A percentile compares a stretch with the other conserved stretches of the same genome.
These are phyloP conservation scores for Takifugu ocellatus DNA, from an alignment of 2,797 vertebrate genomes.

Conservation along the genomic window DNA sequence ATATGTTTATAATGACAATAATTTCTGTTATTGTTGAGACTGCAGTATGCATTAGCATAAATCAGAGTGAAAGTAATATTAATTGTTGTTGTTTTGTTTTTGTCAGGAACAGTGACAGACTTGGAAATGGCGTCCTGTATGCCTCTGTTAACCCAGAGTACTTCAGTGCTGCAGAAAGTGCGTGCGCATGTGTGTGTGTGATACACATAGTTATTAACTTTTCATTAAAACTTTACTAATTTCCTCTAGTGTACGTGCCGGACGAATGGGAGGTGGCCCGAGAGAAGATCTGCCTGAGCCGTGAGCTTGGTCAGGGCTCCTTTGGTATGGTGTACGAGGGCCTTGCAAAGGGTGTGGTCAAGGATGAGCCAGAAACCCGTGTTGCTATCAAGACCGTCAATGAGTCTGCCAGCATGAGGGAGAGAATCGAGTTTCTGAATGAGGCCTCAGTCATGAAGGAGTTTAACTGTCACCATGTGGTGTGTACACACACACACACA, in stretches of 20 bases:
- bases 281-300: conserved; percentile 92
- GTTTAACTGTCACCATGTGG: conserved; percentile 99
- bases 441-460: conserved; percentile 99
- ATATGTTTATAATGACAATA: too few relatives aligned
- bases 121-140: conserved; percentile 95
- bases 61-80: too few relatives aligned
- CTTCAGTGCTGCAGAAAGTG: conserved; percentile 96
- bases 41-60: too few relatives aligned
- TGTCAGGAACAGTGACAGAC: conserved; percentile 86
- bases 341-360: conserved; percentile 93
- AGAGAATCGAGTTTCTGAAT: conserved; percentile 96
- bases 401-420: conserved; percentile 94
- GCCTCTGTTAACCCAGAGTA: conserved; percentile 98
- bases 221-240: background rate
- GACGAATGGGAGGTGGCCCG: conserved; percentile 97
- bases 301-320: conserved; percentile 95
- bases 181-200: conserved; percentile 54
- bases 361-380: conserved; percentile 89
- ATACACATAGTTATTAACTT: too few relatives aligned
- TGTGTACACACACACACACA: conserved; percentile 56
- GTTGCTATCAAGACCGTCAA: conserved; percentile 98
- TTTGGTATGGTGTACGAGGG: conserved; percentile 99
- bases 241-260: conserved; percentile 87
- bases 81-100: conserved; percentile 20
- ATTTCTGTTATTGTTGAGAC: background rate